A percentile compares a stretch with the other conserved stretches of the same genome.
Conservation (phyloP, 2,113 vertebrate genomes). For the Rhea pennata region DNA sequence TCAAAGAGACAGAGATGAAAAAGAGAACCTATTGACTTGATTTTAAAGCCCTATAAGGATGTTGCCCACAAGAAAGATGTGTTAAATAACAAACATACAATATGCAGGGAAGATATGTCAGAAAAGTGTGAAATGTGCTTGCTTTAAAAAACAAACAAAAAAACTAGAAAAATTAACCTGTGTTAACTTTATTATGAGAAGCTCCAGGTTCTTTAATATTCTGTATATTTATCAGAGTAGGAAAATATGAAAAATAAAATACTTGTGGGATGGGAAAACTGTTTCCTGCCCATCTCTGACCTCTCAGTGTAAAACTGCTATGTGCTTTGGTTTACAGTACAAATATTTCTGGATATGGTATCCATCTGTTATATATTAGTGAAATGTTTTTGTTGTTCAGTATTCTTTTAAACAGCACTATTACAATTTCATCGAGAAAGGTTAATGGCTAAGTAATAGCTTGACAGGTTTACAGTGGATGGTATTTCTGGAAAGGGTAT, state of each 20-base stretch:
- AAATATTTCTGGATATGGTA: conserved; percentile 67
- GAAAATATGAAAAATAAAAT: conserved; percentile 50
- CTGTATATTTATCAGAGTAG: conserved; percentile 29
- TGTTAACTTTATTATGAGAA: conserved; percentile 16
- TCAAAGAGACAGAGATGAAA: background rate
- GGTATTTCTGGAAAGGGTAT: conserved; percentile 62
- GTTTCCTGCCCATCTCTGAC: conserved; percentile 66
- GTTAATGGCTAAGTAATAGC: conserved; percentile 62
- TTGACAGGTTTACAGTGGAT: conserved; percentile 63
- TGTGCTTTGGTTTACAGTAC: conserved; percentile 57
- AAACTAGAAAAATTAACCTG: background rate
- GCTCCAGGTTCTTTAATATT: conserved; percentile 35
- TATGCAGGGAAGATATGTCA: background rate
- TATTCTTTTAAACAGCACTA: conserved; percentile 60
- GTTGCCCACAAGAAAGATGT: background rate
- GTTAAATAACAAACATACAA: background rate
- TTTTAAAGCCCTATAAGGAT: background rate
- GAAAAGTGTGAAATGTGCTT: background rate
- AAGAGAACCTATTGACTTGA: conserved; percentile 4
- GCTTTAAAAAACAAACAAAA: conserved; percentile 11
- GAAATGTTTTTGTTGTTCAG: conserved; percentile 70
- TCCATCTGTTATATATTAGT: conserved; percentile 69
- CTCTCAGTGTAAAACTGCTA: conserved; percentile 60
- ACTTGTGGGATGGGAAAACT: conserved; percentile 59
- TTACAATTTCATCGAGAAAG: conserved; percentile 59